A percentile compares a stretch with the other conserved stretches of the same genome.
Evolutionary conservation across 2,113 vertebrate genomes (phyloP).

Genomic region (Illadopsis cleaveri): DNA sequence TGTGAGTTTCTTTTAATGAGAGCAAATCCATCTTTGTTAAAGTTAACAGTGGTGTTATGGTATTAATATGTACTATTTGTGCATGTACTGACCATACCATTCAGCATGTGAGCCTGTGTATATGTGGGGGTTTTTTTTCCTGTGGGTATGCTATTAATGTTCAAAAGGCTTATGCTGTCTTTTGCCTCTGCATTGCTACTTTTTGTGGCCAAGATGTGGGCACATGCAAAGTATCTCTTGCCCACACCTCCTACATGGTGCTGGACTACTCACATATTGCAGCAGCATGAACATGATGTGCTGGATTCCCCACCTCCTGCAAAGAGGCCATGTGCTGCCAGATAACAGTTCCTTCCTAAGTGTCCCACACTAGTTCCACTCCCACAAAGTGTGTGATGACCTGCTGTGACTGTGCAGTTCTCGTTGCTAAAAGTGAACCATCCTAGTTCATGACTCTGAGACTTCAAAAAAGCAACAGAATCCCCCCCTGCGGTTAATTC

Average conservation of each 20-base stretch:
- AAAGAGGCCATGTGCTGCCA: background rate
- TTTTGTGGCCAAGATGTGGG: background rate
- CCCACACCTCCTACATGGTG: background rate
- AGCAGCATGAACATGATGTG: background rate
- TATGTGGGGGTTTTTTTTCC: background rate
- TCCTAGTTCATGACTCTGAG: background rate
- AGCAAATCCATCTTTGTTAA: background rate
- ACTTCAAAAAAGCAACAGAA: background rate
- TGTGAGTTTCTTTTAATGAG: background rate
- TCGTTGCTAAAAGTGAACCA: background rate
- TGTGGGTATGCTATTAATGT: background rate
- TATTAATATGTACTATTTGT: fast-evolving
- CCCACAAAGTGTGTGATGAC: background rate
- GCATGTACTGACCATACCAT: background rate
- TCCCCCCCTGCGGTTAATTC: background rate
- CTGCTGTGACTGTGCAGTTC: background rate
- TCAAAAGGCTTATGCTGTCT: background rate
- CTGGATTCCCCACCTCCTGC: background rate
- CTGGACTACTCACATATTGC: background rate
- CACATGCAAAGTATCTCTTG: background rate
- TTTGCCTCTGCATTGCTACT: background rate
- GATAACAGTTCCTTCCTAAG: background rate
- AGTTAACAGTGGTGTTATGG: background rate
- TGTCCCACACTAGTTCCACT: background rate
- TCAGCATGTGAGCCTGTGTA: background rate